A percentile compares a stretch with the other conserved stretches of the same genome.
phyloP scores from a whole-genome alignment of 37 sponge, comb jelly and placozoan species.

The Chondrilla cf. caribensis region DNA sequence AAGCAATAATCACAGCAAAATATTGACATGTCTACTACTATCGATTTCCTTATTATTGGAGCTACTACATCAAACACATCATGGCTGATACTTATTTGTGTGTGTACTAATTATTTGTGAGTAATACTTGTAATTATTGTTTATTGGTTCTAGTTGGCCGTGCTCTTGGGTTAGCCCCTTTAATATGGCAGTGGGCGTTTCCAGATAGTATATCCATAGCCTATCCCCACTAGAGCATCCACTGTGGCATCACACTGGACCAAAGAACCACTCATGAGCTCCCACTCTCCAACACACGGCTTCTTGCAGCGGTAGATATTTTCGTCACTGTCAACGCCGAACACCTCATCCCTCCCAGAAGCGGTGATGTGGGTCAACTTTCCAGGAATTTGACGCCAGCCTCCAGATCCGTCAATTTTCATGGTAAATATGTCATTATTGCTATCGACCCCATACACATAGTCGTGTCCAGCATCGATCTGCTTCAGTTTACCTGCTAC shows the following conservation, averaged over 20 bases:
- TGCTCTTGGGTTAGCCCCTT: no score
- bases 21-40: no score
- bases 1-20: no score
- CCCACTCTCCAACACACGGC: slow-evolving; percentile 59
- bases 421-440: slow-evolving; percentile 9
- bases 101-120: no score
- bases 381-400: slow-evolving; percentile 38
- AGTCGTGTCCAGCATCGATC: slow-evolving; percentile 46
- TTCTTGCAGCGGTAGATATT: slow-evolving; percentile 57
- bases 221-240: slow-evolving; percentile 32
- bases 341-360: slow-evolving; percentile 50
- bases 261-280: slow-evolving; percentile 13
- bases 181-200: background rate
- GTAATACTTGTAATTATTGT: no score
- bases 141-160: no score
- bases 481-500: slow-evolving; percentile 43
- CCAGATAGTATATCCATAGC: background rate
- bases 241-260: slow-evolving; percentile 45
- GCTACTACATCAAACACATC: no score
- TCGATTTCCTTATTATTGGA: no score
- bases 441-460: slow-evolving; percentile 46
- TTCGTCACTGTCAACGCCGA: slow-evolving; percentile 18
- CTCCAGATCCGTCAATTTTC: slow-evolving; percentile 29
- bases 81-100: no score
- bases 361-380: slow-evolving; percentile 41